phyloP scores from a whole-genome alignment of 2,113 vertebrate genomes.

The Sialia sialis region DNA sequence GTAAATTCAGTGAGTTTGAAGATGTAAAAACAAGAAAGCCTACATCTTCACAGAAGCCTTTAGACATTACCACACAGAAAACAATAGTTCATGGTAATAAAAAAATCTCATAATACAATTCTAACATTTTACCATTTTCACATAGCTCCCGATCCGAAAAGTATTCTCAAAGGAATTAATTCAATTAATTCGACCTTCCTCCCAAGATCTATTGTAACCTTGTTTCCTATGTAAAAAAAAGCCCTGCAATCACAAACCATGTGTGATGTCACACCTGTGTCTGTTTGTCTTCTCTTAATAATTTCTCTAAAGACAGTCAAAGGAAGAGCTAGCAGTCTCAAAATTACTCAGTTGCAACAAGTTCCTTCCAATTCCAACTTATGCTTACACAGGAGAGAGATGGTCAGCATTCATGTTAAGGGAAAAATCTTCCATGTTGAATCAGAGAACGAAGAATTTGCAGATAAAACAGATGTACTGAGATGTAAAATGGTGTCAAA shows the following conservation, averaged over 20 bases:
- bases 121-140: background rate
- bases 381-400: background rate
- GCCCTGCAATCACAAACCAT: background rate
- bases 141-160: background rate
- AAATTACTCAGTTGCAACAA: background rate
- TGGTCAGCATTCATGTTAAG: rapidly evolving
- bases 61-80: background rate
- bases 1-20: background rate
- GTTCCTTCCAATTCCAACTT: background rate
- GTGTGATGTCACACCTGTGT: background rate
- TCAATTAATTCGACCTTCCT: background rate
- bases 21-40: background rate
- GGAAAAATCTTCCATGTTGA: background rate
- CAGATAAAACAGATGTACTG: background rate
- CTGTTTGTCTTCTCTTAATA: background rate
- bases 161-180: background rate
- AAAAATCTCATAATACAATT: background rate
- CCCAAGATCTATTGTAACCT: background rate
- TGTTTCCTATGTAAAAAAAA: background rate
- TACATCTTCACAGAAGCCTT: background rate
- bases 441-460: rapidly evolving
- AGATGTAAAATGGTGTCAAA: background rate
- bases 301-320: background rate
- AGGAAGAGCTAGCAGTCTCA: background rate
- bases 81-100: background rate